Base-by-base conservation (phyloP, 2,113 vertebrate genomes). In the Poeciliopsis prolifica region DNA sequence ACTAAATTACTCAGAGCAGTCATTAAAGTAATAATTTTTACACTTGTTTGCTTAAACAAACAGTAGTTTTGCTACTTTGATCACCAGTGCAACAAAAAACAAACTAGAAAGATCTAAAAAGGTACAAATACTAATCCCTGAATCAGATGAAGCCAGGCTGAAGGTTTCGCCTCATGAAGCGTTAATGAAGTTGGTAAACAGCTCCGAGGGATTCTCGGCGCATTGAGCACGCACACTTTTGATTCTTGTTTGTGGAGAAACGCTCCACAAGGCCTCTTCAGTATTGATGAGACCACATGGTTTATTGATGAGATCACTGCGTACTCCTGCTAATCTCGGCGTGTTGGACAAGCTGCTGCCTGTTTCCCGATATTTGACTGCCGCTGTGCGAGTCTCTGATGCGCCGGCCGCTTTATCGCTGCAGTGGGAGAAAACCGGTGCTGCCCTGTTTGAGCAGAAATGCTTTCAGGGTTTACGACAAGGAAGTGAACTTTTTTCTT, bases 261-360 rank as follows among this genome's bases (percentile, higher is more conserved):
- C 33, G 28, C 58, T 80, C 61, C 44, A 35, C 1, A 2, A 28
- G 40, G 37, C 42, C 29, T 77, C 12, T 70, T 78, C 5, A 86
- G 66, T 82, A 86, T 80, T 88, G 71, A 88, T 86, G 70, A 0
- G 65, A 64, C 68, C n/a, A 5, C 33, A 69, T 85, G 70, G 26
- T 87, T 86, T 85, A 84, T 80, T 90, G 40, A 80, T 87, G 63
- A 76, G 81, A 82, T 54, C 72, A 73, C 37, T 42, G 64, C 40
- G 0, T 17, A 9, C 70, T 65, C 48, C 74, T n/a, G 64, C 77
- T 72, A n/a, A 74, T 74, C 72, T 74, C 26, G 19, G 14, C 19
- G 22, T 64, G 72, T 71, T 2, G 1, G 24, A 75, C 68, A 70
- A 82, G 51, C 67, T 0, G 12, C 64, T 58, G 15, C 74, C 67